These are phyloP conservation scores for Orestias chungarensis DNA, from an alignment of 2,797 vertebrate species.

Conservation along the genomic window DNA sequence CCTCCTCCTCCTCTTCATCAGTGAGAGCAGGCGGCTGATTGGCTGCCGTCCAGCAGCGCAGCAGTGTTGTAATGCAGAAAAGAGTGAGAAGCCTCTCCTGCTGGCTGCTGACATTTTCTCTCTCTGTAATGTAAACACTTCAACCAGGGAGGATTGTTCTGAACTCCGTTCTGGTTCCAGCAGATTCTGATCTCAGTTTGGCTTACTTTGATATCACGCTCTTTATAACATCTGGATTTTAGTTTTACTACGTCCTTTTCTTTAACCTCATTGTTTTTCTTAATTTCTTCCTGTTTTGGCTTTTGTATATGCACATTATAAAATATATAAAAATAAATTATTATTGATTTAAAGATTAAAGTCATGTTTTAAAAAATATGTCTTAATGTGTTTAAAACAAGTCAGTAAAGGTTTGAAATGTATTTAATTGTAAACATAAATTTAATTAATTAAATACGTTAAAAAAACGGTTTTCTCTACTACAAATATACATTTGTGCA, in stretches of 20 bases:
- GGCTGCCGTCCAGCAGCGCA: neutral
- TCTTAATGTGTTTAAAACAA: too few species aligned
- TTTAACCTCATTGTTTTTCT: neutral
- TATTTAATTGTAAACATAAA: too few species aligned
- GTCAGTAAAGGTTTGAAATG: neutral
- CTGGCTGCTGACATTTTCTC: neutral
- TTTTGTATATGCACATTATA: neutral
- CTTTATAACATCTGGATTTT: neutral
- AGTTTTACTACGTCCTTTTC: neutral
- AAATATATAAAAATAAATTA: neutral
- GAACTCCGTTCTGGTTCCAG: neutral
- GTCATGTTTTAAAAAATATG: neutral
- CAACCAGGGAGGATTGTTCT: neutral
- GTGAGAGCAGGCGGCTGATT: neutral
- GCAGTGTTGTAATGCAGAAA: neutral
- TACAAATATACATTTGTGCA: neutral
- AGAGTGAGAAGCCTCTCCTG: neutral
- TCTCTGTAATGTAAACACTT: neutral
- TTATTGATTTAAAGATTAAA: neutral
- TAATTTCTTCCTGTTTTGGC: neutral
- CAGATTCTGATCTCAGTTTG: neutral
- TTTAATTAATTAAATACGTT: too few species aligned
- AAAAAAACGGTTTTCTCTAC: neutral
- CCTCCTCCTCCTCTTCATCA: neutral
- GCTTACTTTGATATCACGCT: neutral